A percentile compares a stretch with the other conserved stretches of the same genome.
Evolutionary conservation across 2,797 vertebrate species (phyloP).

Genomic region (Macropodus opercularis): DNA sequence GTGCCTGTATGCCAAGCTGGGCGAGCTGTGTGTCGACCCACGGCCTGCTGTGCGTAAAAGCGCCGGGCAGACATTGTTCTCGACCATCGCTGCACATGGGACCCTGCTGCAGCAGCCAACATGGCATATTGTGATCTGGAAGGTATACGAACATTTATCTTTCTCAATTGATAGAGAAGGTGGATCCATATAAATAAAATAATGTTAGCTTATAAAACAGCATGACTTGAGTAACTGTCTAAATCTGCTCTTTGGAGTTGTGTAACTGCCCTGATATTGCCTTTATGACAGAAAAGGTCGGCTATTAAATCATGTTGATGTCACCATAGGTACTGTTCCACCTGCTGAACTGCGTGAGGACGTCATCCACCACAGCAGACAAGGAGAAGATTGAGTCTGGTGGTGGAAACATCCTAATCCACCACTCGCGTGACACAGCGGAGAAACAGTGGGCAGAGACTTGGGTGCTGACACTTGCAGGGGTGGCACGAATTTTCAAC

Average conservation of each 20-base stretch:
- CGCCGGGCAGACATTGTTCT: conserved; percentile 95
- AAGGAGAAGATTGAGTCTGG: conserved; percentile 99
- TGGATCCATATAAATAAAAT: not conserved
- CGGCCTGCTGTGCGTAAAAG: conserved; percentile 97
- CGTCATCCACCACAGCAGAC: conserved; percentile 95
- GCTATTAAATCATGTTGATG: not conserved
- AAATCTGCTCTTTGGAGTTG: too few species aligned
- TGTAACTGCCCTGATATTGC: not conserved
- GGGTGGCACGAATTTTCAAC: conserved; percentile 98
- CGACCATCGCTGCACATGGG: conserved; percentile 95
- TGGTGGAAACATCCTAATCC: conserved; percentile 98
- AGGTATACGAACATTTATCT: conserved; percentile 82
- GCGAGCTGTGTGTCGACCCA: conserved; percentile 95
- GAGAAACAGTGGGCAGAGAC: conserved; percentile 99
- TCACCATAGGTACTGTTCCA: conserved; percentile 92
- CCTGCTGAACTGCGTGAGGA: conserved; percentile 91
- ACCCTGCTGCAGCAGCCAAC: conserved; percentile 95
- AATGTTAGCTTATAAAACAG: too few species aligned
- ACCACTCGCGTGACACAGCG: conserved; percentile 97
- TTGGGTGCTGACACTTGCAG: conserved; percentile 96
- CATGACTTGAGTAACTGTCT: too few species aligned
- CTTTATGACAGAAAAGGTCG: not conserved
- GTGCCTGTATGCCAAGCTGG: conserved; percentile 95
- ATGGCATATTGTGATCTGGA: conserved; percentile 98
- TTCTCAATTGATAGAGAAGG: not conserved